phyloP scores from a whole-genome alignment of 2,113 vertebrate genomes.

The Propithecus coquereli region DNA sequence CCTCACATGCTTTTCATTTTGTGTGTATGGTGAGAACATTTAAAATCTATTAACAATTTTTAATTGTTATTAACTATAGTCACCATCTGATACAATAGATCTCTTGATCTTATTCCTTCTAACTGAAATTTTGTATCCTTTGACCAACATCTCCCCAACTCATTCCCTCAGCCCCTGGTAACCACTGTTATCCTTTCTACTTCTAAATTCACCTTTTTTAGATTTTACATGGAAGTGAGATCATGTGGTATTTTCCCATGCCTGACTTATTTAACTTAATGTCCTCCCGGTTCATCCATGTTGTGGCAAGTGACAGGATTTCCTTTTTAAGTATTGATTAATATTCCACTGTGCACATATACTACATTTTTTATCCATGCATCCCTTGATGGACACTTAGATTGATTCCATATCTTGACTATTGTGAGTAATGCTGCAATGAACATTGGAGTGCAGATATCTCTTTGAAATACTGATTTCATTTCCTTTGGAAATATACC shows the following conservation, averaged over 20 bases:
- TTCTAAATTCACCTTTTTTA: not conserved
- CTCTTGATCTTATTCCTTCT: not conserved
- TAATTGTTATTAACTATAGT: not conserved
- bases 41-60: not conserved
- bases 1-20: not conserved
- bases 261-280: not conserved
- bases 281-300: not conserved
- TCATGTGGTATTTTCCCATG: not conserved
- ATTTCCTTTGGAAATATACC: not conserved
- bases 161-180: not conserved
- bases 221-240: not conserved
- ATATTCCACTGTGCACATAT: too few relatives aligned
- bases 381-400: not conserved
- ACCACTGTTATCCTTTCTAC: not conserved
- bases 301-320: not conserved
- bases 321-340: not conserved
- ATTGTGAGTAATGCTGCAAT: not conserved
- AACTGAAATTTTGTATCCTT: not conserved
- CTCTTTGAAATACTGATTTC: not conserved
- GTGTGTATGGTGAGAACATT: not conserved
- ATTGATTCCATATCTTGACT: not conserved
- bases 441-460: not conserved
- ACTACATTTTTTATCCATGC: not conserved
- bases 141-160: not conserved
- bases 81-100: not conserved